A percentile compares a stretch with the other conserved stretches of the same genome.
Conservation (phyloP, 2,113 vertebrate species). For the Charina bottae region DNA sequence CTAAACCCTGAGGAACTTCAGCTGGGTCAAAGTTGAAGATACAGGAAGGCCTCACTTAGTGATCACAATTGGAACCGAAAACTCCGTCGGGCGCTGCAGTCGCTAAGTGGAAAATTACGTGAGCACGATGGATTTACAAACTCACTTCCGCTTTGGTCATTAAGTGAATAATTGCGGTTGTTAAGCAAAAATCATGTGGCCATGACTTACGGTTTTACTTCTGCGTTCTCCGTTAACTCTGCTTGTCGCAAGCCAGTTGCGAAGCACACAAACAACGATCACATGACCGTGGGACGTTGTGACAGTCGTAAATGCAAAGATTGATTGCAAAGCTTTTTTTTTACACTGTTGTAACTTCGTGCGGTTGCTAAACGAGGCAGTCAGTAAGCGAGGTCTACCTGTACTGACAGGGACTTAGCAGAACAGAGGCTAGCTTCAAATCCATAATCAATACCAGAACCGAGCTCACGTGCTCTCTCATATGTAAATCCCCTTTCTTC, state of each 20-base stretch:
- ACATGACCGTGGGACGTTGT: neutral
- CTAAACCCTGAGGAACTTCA: neutral
- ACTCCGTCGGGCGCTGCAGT: neutral
- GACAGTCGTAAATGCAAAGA: no score
- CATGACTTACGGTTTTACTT: neutral
- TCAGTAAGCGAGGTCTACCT: no score
- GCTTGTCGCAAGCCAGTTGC: neutral
- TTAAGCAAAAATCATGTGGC: neutral
- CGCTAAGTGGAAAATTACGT: neutral
- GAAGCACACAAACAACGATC: neutral
- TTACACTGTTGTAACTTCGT: no score
- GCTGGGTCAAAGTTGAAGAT: neutral
- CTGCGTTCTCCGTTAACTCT: neutral
- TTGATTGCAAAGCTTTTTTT: no score
- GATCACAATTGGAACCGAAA: neutral
- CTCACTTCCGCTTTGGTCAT: neutral
- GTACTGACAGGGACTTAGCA: no score
- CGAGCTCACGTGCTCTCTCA: no score
- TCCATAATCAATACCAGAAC: neutral
- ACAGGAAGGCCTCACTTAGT: neutral
- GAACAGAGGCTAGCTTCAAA: neutral
- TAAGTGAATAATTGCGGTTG: neutral
- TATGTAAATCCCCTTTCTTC: neutral
- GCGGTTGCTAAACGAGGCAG: no score
- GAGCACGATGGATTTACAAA: neutral